phyloP scores from a whole-genome alignment of 2,888 invertebrate genomes.

The Cryptus armator region DNA sequence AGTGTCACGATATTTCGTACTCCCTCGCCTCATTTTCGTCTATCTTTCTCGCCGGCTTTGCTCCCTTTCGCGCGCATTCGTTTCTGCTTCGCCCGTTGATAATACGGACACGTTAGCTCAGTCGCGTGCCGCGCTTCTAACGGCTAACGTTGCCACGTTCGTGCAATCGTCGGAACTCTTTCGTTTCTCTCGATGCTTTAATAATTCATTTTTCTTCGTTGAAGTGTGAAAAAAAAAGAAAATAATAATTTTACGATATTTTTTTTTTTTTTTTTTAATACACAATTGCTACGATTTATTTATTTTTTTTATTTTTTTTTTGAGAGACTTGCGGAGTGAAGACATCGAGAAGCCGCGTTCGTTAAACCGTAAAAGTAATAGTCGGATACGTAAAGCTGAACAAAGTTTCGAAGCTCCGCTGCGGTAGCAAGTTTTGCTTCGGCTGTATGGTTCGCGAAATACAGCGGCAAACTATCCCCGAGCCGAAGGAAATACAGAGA shows the following conservation, averaged over 20 bases:
- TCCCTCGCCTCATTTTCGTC: constrained; percentile 16
- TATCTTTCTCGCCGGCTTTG: constrained; percentile 10
- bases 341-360: not conserved
- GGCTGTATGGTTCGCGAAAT: not conserved
- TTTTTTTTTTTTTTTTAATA: not conserved
- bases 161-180: constrained; percentile 8
- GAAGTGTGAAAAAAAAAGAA: constrained; percentile 14
- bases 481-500: not conserved
- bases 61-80: constrained; percentile 51
- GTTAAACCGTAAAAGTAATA: constrained; percentile 30
- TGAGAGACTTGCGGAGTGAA: not conserved
- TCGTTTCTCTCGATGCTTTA: not conserved
- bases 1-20: constrained; percentile 19
- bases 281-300: not conserved
- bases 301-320: constrained; percentile 6
- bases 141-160: constrained; percentile 56
- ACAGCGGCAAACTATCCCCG: not conserved
- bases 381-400: constrained; percentile 7
- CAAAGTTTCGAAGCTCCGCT: constrained; percentile 12
- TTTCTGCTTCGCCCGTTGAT: constrained; percentile 53
- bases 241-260: not conserved
- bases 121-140: constrained; percentile 70
- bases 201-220: not conserved
- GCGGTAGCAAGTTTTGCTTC: not conserved
- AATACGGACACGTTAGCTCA: constrained; percentile 57